Percentiles rank a stretch among this genome's conserved stretches.
phyloP scores from a whole-genome alignment of 2,888 invertebrate species.

The Lamellibrachia columna region DNA sequence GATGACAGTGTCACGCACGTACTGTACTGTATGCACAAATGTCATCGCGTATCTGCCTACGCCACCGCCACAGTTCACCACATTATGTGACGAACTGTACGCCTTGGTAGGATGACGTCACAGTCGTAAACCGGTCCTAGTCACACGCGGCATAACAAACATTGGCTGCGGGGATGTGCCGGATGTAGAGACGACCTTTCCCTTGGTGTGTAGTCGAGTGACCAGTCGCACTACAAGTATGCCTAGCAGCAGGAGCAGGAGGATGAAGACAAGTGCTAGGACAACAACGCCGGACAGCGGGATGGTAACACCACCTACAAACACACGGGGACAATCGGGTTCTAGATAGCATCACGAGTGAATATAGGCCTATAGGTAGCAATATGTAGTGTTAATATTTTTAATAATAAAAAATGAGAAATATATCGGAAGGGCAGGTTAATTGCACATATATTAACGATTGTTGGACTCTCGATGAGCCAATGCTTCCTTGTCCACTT shows the following conservation, averaged over 20 bases:
- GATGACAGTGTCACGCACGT: too few relatives aligned
- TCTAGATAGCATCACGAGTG: background rate
- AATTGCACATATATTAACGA: too few relatives aligned
- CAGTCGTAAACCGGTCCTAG: background rate
- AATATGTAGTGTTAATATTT: too few relatives aligned
- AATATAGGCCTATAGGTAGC: too few relatives aligned
- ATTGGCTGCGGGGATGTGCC: background rate
- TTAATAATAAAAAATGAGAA: too few relatives aligned
- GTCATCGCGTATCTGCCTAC: too few relatives aligned
- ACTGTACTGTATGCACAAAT: too few relatives aligned
- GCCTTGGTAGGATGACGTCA: background rate
- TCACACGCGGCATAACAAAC: background rate
- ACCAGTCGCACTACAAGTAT: background rate
- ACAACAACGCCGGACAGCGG: background rate
- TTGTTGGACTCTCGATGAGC: too few relatives aligned
- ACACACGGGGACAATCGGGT: background rate
- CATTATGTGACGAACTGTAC: background rate
- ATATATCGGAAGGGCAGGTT: too few relatives aligned
- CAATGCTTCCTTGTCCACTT: too few relatives aligned
- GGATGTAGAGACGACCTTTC: background rate
- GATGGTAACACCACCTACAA: background rate
- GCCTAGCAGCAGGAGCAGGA: background rate
- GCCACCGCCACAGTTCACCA: background rate
- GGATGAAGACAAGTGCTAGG: background rate
- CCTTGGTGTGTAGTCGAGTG: background rate